Conservation (phyloP, 2,888 invertebrate species). For the Sphaerophoria rueppellii region DNA sequence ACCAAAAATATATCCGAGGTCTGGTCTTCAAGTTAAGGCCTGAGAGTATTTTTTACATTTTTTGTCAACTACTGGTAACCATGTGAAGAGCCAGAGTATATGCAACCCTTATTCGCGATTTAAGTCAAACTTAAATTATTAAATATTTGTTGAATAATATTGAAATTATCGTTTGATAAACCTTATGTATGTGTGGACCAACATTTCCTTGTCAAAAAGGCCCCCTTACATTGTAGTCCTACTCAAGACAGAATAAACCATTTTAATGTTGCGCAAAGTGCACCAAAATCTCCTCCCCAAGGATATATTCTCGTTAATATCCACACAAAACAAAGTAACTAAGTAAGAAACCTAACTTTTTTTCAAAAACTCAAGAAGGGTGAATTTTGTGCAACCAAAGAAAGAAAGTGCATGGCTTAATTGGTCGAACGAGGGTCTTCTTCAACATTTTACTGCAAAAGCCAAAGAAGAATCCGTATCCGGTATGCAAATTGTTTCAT, state of each 20-base stretch:
- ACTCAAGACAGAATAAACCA: background rate
- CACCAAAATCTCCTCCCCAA: slow-evolving; percentile 26
- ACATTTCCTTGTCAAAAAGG: too few relatives aligned
- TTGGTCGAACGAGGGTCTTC: slow-evolving; percentile 1
- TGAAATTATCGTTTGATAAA: too few relatives aligned
- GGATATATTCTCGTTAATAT: slow-evolving; percentile 2
- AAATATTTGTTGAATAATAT: too few relatives aligned
- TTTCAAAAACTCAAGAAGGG: slow-evolving; percentile 22
- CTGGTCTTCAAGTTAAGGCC: too few relatives aligned
- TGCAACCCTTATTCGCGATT: too few relatives aligned
- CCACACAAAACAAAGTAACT: background rate
- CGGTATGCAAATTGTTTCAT: slow-evolving; percentile 37
- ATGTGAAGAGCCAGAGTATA: too few relatives aligned
- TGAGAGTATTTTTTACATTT: too few relatives aligned
- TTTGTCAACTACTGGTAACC: too few relatives aligned
- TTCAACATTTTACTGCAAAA: slow-evolving; percentile 23
- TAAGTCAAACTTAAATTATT: too few relatives aligned
- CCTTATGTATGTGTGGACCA: too few relatives aligned
- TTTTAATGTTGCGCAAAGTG: slow-evolving; percentile 35
- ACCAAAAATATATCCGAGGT: too few relatives aligned
- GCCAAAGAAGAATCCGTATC: slow-evolving; percentile 28
- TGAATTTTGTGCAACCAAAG: slow-evolving; percentile 18
- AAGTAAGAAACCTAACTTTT: slow-evolving; percentile 4
- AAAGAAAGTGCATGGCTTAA: background rate
- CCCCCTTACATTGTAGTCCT: too few relatives aligned